phyloP scores from a whole-genome alignment of 2,113 vertebrate genomes.

The Ameiurus melas region DNA sequence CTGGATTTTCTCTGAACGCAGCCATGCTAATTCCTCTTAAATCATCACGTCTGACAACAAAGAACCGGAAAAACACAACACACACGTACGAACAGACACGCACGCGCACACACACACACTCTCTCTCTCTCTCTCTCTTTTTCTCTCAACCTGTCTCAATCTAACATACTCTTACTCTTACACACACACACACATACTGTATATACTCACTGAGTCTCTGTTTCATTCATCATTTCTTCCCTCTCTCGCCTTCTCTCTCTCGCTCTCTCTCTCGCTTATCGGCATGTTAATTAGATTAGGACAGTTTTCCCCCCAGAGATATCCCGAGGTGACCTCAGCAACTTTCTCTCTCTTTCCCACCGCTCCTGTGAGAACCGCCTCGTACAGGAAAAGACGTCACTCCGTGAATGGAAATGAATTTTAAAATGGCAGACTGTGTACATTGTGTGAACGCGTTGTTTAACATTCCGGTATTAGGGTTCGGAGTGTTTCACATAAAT shows the following conservation, averaged over 20 bases:
- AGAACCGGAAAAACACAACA: constrained; percentile 58
- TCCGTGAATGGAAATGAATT: neutral
- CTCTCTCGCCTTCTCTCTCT: constrained; percentile 49
- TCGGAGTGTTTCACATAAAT: neutral
- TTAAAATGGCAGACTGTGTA: neutral
- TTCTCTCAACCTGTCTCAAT: neutral
- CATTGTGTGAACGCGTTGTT: neutral
- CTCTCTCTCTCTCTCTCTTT: neutral
- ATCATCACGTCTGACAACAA: constrained; percentile 82
- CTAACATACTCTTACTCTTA: neutral
- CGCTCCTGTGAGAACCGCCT: neutral
- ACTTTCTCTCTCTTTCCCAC: neutral
- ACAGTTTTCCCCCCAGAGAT: neutral
- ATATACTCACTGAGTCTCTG: constrained; percentile 47
- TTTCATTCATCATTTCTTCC: neutral
- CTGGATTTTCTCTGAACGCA: constrained; percentile 73
- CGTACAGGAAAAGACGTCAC: neutral
- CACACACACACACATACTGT: neutral
- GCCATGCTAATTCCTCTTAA: constrained; percentile 74
- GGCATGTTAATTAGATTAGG: neutral
- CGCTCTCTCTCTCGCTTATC: constrained; percentile 55
- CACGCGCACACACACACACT: neutral
- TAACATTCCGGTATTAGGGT: neutral
- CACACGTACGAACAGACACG: constrained; percentile 39
- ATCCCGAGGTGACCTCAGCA: neutral